These are phyloP conservation scores for Syngnathus typhle DNA, from an alignment of 2,113 vertebrate species.

Conservation along the genomic window DNA sequence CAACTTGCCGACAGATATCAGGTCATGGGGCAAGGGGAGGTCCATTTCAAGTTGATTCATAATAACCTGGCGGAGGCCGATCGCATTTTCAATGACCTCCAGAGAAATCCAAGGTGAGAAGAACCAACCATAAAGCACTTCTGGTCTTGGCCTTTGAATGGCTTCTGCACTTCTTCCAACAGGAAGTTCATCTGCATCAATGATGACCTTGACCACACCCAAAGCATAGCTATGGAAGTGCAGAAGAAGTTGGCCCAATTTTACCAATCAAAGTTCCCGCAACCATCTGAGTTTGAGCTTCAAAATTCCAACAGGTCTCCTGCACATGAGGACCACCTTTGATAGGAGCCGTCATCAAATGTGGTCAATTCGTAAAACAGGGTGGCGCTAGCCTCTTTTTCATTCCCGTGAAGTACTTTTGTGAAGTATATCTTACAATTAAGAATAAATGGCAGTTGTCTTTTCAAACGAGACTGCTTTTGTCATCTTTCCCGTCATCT, in stretches of 20 bases:
- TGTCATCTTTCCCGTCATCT: too few species aligned
- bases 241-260: constrained; percentile 95
- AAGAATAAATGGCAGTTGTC: too few species aligned
- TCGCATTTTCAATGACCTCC: constrained; percentile 93
- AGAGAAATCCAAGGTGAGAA: constrained; percentile 88
- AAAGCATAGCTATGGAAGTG: constrained; percentile 90
- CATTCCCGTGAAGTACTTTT: too few species aligned
- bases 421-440: too few species aligned
- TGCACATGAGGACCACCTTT: too few species aligned
- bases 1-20: constrained; percentile 78
- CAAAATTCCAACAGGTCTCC: constrained; percentile 26
- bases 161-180: constrained; percentile 10
- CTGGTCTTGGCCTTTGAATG: background rate
- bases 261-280: constrained; percentile 96
- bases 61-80: constrained; percentile 96
- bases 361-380: too few species aligned
- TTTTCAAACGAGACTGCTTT: too few species aligned
- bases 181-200: constrained; percentile 98
- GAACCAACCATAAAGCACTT: background rate
- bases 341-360: too few species aligned
- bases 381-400: too few species aligned
- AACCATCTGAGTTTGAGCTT: constrained; percentile 90
- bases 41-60: constrained; percentile 98
- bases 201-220: constrained; percentile 94
- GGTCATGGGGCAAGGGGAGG: constrained; percentile 97